Evolutionary conservation across 2,797 vertebrate species (phyloP).

Genomic region (Phoxinus dragarum): DNA sequence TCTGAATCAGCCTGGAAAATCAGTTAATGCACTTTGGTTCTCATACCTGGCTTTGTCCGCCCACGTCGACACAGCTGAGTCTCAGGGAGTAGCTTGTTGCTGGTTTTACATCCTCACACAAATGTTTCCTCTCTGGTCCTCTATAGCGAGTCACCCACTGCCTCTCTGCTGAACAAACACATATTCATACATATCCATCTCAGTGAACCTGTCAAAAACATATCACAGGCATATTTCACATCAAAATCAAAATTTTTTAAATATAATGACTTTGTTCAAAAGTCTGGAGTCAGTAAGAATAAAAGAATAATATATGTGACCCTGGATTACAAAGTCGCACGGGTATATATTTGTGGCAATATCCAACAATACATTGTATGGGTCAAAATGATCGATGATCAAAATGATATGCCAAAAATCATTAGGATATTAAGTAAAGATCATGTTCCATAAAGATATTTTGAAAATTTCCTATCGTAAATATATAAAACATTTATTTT

Average conservation of each 20-base stretch:
- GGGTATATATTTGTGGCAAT: no score
- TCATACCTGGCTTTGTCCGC: conserved; percentile 92
- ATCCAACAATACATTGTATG: no score
- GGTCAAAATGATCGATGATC: no score
- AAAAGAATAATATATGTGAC: no score
- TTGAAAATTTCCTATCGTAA: no score
- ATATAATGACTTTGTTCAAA: not conserved
- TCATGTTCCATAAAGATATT: no score
- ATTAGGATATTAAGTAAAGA: no score
- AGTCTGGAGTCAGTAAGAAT: not conserved
- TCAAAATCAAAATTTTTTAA: not conserved
- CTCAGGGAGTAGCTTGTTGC: conserved; percentile 92
- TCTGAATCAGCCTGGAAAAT: not conserved
- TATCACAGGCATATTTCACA: not conserved
- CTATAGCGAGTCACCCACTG: conserved; percentile 94
- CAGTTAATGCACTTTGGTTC: not conserved
- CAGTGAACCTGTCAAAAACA: not conserved
- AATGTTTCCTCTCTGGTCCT: conserved; percentile 88
- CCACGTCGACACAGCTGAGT: conserved; percentile 93
- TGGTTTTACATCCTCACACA: conserved; percentile 88
- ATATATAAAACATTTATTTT: no score
- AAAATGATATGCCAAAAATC: no score
- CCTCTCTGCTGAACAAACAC: conserved; percentile 74
- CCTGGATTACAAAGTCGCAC: no score
- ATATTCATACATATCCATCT: not conserved